These are phyloP conservation scores for Acromyrmex charruanus DNA, from an alignment of 1,140 invertebrate genomes.

Conservation along the genomic window DNA sequence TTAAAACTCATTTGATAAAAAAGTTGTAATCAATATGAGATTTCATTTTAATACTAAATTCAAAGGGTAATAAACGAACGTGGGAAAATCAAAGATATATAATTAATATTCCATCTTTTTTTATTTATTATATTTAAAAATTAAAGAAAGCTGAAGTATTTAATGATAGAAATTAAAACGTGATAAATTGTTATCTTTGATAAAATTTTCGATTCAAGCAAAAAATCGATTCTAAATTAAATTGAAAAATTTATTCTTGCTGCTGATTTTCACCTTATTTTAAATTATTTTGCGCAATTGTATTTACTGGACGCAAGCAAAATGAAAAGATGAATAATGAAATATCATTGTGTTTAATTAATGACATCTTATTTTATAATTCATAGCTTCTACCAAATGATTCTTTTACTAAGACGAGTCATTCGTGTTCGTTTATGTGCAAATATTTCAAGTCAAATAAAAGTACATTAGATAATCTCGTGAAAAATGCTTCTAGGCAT, in stretches of 20 bases:
- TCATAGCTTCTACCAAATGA: conserved; percentile 11
- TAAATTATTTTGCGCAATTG: neutral
- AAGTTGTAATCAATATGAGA: neutral
- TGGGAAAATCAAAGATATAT: neutral
- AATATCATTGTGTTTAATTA: neutral
- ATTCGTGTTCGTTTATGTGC: conserved; percentile 9
- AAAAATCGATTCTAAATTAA: neutral
- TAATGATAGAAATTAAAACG: neutral
- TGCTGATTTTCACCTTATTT: neutral
- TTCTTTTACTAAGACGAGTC: conserved; percentile 16
- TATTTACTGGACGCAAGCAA: neutral
- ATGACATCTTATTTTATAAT: conserved; percentile 11
- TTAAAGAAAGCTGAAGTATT: neutral
- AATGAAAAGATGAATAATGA: conserved; percentile 22
- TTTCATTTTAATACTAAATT: conserved; percentile 11
- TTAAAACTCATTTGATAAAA: conserved; percentile 44
- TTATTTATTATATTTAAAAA: conserved; percentile 8
- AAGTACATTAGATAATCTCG: conserved; percentile 31
- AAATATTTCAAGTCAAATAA: conserved; percentile 20
- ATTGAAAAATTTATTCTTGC: neutral
- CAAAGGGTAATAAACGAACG: neutral
- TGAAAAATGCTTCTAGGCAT: conserved; percentile 18
- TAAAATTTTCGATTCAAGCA: neutral
- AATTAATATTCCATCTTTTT: neutral
- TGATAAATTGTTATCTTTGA: neutral